phyloP scores from a whole-genome alignment of 2,888 invertebrate genomes.

The Bimastos eiseni region DNA sequence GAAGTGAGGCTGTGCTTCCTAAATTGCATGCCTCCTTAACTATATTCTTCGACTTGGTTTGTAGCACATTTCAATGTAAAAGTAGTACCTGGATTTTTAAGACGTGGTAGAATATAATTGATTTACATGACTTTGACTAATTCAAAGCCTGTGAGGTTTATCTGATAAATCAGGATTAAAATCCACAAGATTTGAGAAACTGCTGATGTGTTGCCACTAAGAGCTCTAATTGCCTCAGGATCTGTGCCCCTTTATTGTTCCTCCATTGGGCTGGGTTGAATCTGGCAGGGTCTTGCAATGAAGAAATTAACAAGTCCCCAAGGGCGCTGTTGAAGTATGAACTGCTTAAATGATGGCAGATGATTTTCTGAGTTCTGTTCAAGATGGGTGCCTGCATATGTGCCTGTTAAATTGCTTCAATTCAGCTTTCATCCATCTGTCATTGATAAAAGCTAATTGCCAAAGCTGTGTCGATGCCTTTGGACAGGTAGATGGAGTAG shows the following conservation, averaged over 20 bases:
- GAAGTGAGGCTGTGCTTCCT: neutral
- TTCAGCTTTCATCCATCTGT: conserved; percentile 6
- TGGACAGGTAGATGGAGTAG: neutral
- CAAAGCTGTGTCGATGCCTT: neutral
- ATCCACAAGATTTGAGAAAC: neutral
- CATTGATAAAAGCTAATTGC: neutral
- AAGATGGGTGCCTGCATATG: neutral
- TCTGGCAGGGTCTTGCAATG: neutral
- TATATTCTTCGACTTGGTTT: neutral
- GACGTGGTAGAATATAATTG: neutral
- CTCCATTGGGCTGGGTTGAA: neutral
- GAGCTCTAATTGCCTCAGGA: neutral
- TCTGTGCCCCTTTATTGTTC: neutral
- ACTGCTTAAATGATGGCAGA: conserved; percentile 1
- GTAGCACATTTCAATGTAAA: neutral
- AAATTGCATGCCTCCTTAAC: neutral
- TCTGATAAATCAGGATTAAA: neutral
- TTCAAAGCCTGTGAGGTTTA: neutral
- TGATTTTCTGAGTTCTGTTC: neutral
- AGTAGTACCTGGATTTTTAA: neutral
- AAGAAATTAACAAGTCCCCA: neutral
- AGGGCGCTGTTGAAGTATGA: neutral
- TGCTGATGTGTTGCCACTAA: neutral
- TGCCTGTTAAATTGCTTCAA: neutral
- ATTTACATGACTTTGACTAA: neutral